phyloP scores from a whole-genome alignment of 2,797 vertebrate genomes.

The Phrynocephalus forsythii region DNA sequence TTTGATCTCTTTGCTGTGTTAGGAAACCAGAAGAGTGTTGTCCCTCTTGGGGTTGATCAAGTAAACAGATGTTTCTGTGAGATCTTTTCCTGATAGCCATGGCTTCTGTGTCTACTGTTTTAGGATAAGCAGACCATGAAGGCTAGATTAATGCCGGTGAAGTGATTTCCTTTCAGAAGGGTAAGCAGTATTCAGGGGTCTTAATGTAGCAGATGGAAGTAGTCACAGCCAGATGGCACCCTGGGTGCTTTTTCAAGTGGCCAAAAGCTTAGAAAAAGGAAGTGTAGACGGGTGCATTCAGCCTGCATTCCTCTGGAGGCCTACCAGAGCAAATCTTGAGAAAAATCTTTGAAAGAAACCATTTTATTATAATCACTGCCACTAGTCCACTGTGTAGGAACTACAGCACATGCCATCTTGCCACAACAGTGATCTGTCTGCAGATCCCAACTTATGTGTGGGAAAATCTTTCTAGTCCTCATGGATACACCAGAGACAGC shows the following conservation, averaged over 20 bases:
- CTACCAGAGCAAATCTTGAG: neutral
- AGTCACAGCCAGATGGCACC: neutral
- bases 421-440: neutral
- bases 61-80: constrained; percentile 6
- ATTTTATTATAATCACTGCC: too few species aligned
- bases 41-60: neutral
- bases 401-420: neutral
- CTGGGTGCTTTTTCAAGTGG: neutral
- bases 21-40: neutral
- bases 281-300: neutral
- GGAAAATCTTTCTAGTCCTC: neutral
- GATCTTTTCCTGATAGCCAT: neutral
- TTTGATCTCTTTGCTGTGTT: neutral
- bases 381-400: neutral
- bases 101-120: neutral
- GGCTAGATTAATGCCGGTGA: neutral
- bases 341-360: neutral
- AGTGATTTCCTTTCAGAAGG: neutral
- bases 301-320: neutral
- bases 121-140: neutral
- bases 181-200: neutral
- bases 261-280: neutral
- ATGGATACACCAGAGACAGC: neutral
- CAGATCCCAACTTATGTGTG: neutral
- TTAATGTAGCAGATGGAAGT: neutral